Evolutionary conservation across 2,797 vertebrate genomes (phyloP).

Genomic region (Prunella strophiata): DNA sequence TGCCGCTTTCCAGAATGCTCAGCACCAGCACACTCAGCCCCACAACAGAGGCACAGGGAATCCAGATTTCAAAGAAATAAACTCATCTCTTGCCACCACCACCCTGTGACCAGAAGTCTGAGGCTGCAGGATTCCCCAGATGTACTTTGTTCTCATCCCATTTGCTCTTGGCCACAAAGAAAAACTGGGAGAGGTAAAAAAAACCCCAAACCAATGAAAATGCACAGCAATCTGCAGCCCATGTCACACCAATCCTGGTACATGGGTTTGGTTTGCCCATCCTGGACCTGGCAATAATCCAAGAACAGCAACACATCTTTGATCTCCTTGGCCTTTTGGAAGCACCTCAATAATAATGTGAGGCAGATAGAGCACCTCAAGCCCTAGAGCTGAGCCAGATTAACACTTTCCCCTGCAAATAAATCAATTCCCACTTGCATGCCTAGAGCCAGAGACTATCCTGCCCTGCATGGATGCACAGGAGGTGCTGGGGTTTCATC

Average conservation of each 20-base stretch:
- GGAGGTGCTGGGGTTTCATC: not conserved
- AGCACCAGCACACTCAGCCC: not conserved
- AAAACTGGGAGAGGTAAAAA: not conserved
- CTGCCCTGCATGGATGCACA: accelerated
- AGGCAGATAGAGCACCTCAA: not conserved
- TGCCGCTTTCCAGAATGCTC: not conserved
- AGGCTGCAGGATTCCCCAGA: not conserved
- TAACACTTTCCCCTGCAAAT: not conserved
- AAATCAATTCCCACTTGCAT: not conserved
- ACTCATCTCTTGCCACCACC: not conserved
- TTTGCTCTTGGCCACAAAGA: not conserved
- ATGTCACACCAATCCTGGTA: accelerated
- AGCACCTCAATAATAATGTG: accelerated
- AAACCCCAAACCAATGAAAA: not conserved
- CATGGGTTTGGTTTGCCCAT: not conserved
- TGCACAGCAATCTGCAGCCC: accelerated
- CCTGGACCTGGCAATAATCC: not conserved
- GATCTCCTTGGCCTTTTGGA: not conserved
- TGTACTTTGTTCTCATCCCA: accelerated
- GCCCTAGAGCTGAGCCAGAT: not conserved
- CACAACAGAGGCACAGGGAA: not conserved
- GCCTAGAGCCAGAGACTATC: not conserved
- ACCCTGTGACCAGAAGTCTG: accelerated
- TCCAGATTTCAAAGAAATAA: not conserved
- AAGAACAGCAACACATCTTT: not conserved